A percentile compares a stretch with the other conserved stretches of the same genome.
These are phyloP conservation scores for Eurytoma californica DNA, from an alignment of 2,888 invertebrate genomes.

Conservation along the genomic window DNA sequence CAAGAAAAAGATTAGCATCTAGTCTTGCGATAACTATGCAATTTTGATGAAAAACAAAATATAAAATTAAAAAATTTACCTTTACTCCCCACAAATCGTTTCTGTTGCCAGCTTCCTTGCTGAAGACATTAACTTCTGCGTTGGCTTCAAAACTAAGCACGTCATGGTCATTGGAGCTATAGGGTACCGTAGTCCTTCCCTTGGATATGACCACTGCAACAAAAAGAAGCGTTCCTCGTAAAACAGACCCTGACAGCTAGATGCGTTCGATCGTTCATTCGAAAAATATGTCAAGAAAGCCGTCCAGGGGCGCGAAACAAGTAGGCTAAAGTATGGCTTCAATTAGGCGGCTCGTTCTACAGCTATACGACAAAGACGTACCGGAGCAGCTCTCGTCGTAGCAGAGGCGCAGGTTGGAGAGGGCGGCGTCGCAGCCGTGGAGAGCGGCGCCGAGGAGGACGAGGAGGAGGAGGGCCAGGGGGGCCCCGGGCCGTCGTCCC, in stretches of 20 bases:
- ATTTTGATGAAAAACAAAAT: background rate
- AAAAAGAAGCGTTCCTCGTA: background rate
- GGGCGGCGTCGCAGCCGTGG: conserved; percentile 56
- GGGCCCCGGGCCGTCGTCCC: background rate
- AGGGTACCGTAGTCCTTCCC: conserved; percentile 79
- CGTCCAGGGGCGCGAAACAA: conserved; percentile 52
- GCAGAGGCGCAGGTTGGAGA: conserved; percentile 84
- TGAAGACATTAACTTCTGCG: conserved; percentile 79
- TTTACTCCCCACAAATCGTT: conserved; percentile 82
- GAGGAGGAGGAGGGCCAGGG: background rate
- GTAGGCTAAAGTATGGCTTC: conserved; percentile 70
- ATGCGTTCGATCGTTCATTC: background rate
- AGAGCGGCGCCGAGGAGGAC: conserved; percentile 19
- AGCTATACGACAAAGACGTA: conserved; percentile 73
- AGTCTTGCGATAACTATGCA: background rate
- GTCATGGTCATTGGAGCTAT: conserved; percentile 77
- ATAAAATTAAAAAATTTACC: conserved; percentile 62
- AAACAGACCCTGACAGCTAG: background rate
- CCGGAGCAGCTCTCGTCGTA: conserved; percentile 83
- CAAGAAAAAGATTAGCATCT: background rate
- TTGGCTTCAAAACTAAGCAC: conserved; percentile 80
- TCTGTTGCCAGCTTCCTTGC: conserved; percentile 83
- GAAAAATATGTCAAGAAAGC: conserved; percentile 54
- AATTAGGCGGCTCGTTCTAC: conserved; percentile 46
- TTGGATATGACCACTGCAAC: conserved; percentile 80